These are phyloP conservation scores for Bovichtus diacanthus DNA, from an alignment of 2,797 vertebrate genomes.

Conservation along the genomic window DNA sequence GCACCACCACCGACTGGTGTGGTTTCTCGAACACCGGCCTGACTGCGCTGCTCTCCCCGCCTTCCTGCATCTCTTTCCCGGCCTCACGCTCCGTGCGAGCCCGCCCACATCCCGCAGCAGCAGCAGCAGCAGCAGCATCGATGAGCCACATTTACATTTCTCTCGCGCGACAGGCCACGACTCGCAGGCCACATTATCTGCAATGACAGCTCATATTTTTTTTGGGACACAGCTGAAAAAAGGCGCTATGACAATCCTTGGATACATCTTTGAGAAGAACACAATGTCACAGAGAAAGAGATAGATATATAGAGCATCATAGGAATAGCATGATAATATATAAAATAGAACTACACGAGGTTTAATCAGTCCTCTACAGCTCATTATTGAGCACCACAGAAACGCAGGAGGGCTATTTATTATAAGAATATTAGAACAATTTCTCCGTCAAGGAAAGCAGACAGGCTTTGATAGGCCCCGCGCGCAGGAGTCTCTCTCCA, in stretches of 20 bases:
- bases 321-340: background rate
- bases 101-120: conserved; percentile 7
- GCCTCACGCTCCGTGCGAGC: conserved; percentile 8
- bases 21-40: conserved; percentile 3
- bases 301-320: too few relatives aligned
- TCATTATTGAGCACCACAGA: background rate
- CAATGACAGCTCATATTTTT: conserved; percentile 13
- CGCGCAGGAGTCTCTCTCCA: conserved; percentile 17
- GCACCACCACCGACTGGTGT: conserved; percentile 23
- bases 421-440: background rate
- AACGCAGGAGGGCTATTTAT: background rate
- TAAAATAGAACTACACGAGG: rapidly evolving
- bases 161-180: conserved; percentile 26
- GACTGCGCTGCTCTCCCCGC: conserved; percentile 24
- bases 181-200: conserved; percentile 23
- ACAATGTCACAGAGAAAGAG: conserved; percentile 32
- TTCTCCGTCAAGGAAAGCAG: background rate
- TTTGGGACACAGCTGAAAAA: background rate
- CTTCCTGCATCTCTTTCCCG: conserved; percentile 19
- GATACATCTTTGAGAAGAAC: background rate
- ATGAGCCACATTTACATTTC: conserved; percentile 2
- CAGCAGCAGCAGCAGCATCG: background rate
- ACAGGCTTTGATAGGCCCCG: conserved; percentile 29
- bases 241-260: background rate
- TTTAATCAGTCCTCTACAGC: background rate